phyloP scores from a whole-genome alignment of 1,140 invertebrate genomes.

The Meloidogyne floridensis region DNA sequence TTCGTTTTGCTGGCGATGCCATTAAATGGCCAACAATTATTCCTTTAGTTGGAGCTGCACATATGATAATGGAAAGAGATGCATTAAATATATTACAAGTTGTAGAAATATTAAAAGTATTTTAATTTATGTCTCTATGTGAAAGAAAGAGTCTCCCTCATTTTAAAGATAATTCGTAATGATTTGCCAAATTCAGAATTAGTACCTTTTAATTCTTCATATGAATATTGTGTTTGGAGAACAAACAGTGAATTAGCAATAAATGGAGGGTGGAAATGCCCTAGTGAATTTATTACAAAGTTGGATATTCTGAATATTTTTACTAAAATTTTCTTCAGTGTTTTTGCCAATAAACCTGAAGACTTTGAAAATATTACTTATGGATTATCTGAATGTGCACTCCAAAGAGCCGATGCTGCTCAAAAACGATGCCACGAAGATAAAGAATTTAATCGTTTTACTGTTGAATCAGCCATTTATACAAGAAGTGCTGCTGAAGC shows the following conservation, averaged over 20 bases:
- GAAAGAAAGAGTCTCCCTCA: background rate
- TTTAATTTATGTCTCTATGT: too few relatives aligned
- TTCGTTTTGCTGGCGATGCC: conserved; percentile 29
- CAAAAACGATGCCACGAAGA: conserved; percentile 24
- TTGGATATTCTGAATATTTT: background rate
- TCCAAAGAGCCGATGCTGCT: conserved; percentile 17
- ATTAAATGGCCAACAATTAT: conserved; percentile 21
- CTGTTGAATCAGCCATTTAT: conserved; percentile 21
- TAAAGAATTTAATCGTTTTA: conserved; percentile 23
- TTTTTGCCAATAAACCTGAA: conserved; percentile 3
- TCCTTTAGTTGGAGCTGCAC: conserved; percentile 40
- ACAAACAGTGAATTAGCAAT: conserved; percentile 29
- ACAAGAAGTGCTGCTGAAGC: conserved; percentile 27
- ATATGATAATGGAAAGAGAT: conserved; percentile 43
- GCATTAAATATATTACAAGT: conserved; percentile 35
- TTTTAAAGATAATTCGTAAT: conserved; percentile 30
- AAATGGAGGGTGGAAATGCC: background rate
- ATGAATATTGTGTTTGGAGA: conserved; percentile 38
- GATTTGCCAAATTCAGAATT: conserved; percentile 34
- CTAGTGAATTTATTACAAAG: conserved; percentile 30
- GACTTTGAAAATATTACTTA: conserved; percentile 26
- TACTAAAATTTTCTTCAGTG: background rate
- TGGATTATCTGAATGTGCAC: conserved; percentile 31
- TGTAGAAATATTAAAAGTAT: conserved; percentile 34
- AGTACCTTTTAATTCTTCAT: conserved; percentile 19